Base-by-base conservation (phyloP, 2,888 invertebrate genomes). In the Drosophila siamana region DNA sequence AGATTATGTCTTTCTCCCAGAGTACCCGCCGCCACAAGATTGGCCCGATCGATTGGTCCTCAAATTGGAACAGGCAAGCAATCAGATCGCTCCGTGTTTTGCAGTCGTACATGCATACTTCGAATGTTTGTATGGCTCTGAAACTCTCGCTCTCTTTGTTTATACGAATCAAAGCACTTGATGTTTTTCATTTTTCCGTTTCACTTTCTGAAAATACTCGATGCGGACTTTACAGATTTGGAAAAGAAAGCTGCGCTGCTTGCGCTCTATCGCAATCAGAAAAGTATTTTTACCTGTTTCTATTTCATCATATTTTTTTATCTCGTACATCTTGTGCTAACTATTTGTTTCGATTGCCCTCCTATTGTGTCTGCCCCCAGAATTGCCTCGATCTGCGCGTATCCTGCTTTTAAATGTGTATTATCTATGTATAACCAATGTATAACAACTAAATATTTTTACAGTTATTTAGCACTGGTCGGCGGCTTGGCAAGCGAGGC, bases 1-100 rank as follows among this genome's bases (percentile, higher is more conserved):
- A 86, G 99, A 99, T 94, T 99, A 96, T 95, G 98, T 99, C 89
- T 99, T 99, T 95, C 96, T 98, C 90, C 99, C 99, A 74, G 99
- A 99, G 94, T 95, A 95, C 93, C 99, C 99, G 78, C 99, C 99
- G 90, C 96, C 97, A 90, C 94, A 93, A 85, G 97, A 97, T 93
- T 99, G 99, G 99, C 96, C 95, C 92, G 95, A 95, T 90, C 96
- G 95, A 93, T 95, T 99, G 91, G 99, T 98, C 94, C 94, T 95
- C 94, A 99, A 99, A 94, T 95, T 99, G 93, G 94, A 95, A 93
- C 97, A 97, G 97, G 97, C 97, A 96, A 94, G 94, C 73, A 48
- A 36, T 9, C 55, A 50, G 44, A 44, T 57, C 65, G 62, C 33
- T 64, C 41, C 51, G 52, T 82, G 75, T 80, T 44, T 61, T 28